These are phyloP conservation scores for Apodemus agrarius DNA, from an alignment of 2,797 vertebrate species.

Conservation along the genomic window DNA sequence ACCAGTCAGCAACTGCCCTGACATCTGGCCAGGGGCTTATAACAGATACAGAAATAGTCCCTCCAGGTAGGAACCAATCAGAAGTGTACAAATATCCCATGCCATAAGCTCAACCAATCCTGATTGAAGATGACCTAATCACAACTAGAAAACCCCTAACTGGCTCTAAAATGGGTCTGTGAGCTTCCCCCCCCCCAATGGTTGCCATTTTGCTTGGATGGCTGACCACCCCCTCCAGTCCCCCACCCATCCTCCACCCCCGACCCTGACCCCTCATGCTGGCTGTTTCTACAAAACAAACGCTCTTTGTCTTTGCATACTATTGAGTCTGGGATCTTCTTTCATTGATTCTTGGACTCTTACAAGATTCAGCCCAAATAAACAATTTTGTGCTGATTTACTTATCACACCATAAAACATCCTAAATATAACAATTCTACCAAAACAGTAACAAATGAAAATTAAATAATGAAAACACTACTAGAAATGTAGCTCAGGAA, in stretches of 20 bases:
- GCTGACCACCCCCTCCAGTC: background rate
- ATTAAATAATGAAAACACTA: slow-evolving; percentile 27
- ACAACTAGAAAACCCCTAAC: background rate
- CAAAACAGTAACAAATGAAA: background rate
- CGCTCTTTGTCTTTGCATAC: background rate
- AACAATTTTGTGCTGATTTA: background rate
- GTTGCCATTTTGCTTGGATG: background rate
- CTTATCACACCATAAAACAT: background rate
- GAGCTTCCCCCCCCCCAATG: background rate
- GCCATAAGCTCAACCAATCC: too few relatives aligned
- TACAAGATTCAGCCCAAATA: background rate
- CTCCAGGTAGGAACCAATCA: too few relatives aligned
- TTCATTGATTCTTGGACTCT: background rate
- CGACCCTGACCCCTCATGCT: too few relatives aligned
- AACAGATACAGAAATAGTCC: background rate
- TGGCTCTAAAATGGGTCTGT: background rate
- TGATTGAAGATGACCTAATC: too few relatives aligned
- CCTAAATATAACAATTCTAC: background rate
- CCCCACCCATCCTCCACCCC: background rate
- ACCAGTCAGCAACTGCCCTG: too few relatives aligned
- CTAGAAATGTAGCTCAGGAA: background rate
- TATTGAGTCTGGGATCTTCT: background rate
- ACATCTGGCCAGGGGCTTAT: background rate
- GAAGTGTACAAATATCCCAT: background rate
- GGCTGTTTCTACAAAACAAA: background rate